Conservation (phyloP, 2,797 vertebrate species). For the Prionace glauca region DNA sequence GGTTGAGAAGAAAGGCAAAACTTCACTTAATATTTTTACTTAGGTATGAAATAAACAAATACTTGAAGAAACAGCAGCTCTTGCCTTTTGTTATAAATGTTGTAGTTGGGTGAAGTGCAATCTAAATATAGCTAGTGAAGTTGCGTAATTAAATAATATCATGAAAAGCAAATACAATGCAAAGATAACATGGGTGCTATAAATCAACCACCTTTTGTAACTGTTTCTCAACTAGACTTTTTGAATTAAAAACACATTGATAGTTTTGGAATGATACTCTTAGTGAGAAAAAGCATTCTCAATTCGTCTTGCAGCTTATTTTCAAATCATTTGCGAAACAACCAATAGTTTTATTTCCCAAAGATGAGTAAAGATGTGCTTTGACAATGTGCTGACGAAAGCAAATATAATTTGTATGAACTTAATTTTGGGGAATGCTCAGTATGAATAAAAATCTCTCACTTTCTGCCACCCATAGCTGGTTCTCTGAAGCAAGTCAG, state of each 20-base stretch:
- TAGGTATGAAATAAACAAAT: neutral
- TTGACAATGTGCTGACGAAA: neutral
- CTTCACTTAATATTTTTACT: neutral
- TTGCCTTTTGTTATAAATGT: neutral
- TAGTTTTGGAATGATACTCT: neutral
- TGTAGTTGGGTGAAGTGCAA: neutral
- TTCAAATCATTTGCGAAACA: neutral
- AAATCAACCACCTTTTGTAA: neutral
- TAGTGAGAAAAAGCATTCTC: neutral
- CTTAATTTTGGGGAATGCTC: neutral
- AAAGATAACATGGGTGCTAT: neutral
- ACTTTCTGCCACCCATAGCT: neutral
- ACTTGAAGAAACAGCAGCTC: neutral
- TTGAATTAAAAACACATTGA: neutral
- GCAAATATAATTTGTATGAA: neutral
- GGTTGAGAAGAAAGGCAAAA: neutral
- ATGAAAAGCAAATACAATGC: no score
- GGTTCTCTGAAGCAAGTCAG: neutral
- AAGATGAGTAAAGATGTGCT: neutral
- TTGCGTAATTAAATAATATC: neutral
- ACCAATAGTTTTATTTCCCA: neutral
- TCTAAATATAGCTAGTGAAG: neutral
- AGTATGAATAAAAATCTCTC: neutral
- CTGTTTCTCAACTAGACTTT: neutral
- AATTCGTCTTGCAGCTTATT: neutral